Base-by-base conservation (phyloP, 2,797 vertebrate genomes). In the Notolabrus celidotus region DNA sequence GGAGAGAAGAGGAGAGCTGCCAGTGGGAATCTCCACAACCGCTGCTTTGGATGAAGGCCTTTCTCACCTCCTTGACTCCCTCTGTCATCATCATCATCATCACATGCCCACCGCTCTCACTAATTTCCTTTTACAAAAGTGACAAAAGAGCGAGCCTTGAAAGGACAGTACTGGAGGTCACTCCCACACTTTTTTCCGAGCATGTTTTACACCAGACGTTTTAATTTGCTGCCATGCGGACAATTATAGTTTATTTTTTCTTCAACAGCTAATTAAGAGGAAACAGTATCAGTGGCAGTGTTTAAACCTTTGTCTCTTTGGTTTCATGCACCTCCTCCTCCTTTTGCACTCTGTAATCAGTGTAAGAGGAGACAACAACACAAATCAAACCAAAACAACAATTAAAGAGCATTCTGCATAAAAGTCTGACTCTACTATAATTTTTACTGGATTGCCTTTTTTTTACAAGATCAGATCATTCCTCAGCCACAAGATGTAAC, bases 51-150 rank as follows among this genome's bases (percentile, higher is more conserved):
- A 86, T 60, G 10, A 4, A 45, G 79, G 75, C 68, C 76, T 74
- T 65, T 67, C 75, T 87, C 64, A 80, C 79, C 83, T 85, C 84
- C 85, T 89, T 83, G 56, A 68, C 75, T 77, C 76, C 22, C 23
- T 25, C 12, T 47, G 15, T 27, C 80, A 77, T 36, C 34, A 36
- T 36, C 34, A 65, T 78, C 79, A 83, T 86, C 77, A 82, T 83
- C 74, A 54, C 72, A 69, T 83, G 62, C 62, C 39, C 71, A 73
- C 72, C 34, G 69, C 75, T 61, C 73, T 45, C 71, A 34, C 81
- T 83, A 87, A 93, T 92, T 91, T 86, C 69, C 74, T 67, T 64
- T 83, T 71, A 64, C 75, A 77, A 74, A 71, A 82, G 80, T 73
- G 70, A 62, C 80, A 70, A 53, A 60, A 83, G 79, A 82, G 76